Percentiles rank a stretch among this genome's conserved stretches.
These are phyloP conservation scores for Pterostichus madidus DNA, from an alignment of 2,888 invertebrate genomes.

Conservation along the genomic window DNA sequence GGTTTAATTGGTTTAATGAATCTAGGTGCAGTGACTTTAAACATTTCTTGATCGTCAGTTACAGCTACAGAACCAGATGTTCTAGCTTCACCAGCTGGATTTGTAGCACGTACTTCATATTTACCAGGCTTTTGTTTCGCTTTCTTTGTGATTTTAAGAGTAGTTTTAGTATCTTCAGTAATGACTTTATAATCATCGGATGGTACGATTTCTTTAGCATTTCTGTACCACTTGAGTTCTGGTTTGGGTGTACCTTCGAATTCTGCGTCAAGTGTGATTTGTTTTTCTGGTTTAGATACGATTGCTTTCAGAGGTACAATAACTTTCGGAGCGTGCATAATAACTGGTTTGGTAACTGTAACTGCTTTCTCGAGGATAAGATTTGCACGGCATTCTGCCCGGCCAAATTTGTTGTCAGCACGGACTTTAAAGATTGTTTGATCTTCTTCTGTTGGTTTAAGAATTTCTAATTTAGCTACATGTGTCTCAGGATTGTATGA, in stretches of 20 bases:
- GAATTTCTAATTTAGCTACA: constrained; percentile 82
- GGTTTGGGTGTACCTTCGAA: constrained; percentile 86
- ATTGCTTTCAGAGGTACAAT: constrained; percentile 88
- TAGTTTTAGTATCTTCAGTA: constrained; percentile 82
- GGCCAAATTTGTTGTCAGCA: constrained; percentile 86
- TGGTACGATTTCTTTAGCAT: constrained; percentile 87
- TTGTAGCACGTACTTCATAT: constrained; percentile 91
- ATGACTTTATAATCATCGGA: constrained; percentile 82
- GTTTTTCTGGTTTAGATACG: constrained; percentile 84
- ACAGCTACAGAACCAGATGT: constrained; percentile 91
- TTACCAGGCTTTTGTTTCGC: constrained; percentile 90
- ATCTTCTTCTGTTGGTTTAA: constrained; percentile 83
- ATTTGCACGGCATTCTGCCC: constrained; percentile 87
- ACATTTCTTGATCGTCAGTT: constrained; percentile 80
- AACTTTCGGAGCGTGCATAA: constrained; percentile 86
- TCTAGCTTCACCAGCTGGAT: constrained; percentile 87
- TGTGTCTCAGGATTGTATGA: constrained; percentile 83
- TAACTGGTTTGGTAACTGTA: constrained; percentile 78
- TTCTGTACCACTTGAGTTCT: constrained; percentile 91
- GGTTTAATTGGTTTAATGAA: constrained; percentile 87
- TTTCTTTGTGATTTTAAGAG: constrained; percentile 83
- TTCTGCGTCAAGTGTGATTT: constrained; percentile 84
- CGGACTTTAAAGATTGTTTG: constrained; percentile 85
- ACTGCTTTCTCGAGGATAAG: constrained; percentile 81
- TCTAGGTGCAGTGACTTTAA: constrained; percentile 83